Evolutionary conservation across 2,888 invertebrate genomes (phyloP).

Genomic region (Ennomos quercinarius): DNA sequence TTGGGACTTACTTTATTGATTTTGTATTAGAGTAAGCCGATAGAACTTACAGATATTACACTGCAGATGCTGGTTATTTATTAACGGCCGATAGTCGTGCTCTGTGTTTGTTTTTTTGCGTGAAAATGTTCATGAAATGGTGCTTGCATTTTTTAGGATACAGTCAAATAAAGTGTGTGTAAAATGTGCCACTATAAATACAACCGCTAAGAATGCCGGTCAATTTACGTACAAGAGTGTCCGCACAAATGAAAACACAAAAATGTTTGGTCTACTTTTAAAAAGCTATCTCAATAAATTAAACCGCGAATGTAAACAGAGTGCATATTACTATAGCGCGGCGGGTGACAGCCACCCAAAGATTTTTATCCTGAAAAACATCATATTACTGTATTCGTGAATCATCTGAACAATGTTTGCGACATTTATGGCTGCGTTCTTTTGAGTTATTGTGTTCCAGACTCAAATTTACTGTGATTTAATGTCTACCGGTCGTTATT

Average conservation of each 20-base stretch:
- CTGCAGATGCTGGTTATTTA: conserved; percentile 65
- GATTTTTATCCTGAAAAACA: conserved; percentile 58
- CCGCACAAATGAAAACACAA: conserved; percentile 5
- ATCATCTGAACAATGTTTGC: conserved; percentile 78
- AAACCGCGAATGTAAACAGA: conserved; percentile 37
- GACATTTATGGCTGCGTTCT: conserved; percentile 78
- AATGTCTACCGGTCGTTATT: conserved; percentile 67
- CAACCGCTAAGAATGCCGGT: not conserved
- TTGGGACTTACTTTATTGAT: conserved; percentile 77
- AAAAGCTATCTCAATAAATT: conserved; percentile 44
- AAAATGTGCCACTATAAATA: too few relatives aligned
- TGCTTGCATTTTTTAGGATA: too few relatives aligned
- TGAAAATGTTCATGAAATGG: too few relatives aligned
- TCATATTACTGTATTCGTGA: conserved; percentile 73
- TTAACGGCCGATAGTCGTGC: too few relatives aligned
- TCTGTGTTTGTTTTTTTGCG: too few relatives aligned
- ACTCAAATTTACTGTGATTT: conserved; percentile 79
- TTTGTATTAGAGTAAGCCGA: conserved; percentile 77
- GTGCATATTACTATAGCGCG: conserved; percentile 36
- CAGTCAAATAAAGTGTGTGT: too few relatives aligned
- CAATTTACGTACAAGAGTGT: conserved; percentile 5
- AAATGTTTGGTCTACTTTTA: conserved; percentile 37
- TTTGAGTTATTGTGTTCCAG: conserved; percentile 77
- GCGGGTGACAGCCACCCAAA: conserved; percentile 30
- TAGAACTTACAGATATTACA: conserved; percentile 66